Conservation (phyloP, 2,888 invertebrate species). For the Diarsia mendica region DNA sequence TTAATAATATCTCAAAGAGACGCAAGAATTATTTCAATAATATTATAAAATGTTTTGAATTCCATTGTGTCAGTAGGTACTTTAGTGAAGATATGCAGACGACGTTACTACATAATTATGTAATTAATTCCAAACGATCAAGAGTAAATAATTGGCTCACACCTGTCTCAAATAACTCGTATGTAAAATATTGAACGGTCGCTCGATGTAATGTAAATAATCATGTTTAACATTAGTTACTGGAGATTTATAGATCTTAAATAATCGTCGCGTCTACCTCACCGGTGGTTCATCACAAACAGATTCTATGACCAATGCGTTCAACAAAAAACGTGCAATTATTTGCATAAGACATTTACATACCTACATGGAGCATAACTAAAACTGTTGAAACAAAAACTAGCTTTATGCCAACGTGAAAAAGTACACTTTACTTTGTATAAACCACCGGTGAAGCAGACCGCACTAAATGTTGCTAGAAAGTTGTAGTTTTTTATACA, state of each 20-base stretch:
- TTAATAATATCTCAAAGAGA: background rate
- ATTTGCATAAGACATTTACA: conserved; percentile 27
- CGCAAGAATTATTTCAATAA: conserved; percentile 2
- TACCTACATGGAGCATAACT: background rate
- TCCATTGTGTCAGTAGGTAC: background rate
- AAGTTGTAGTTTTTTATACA: conserved; percentile 78
- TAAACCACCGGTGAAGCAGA: conserved; percentile 45
- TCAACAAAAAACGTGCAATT: background rate
- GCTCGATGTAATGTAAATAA: conserved; percentile 65
- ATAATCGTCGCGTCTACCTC: conserved; percentile 38
- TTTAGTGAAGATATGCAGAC: conserved; percentile 1
- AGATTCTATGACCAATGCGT: conserved; percentile 7
- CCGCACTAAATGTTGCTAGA: conserved; percentile 69
- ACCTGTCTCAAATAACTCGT: background rate
- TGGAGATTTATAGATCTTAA: conserved; percentile 57
- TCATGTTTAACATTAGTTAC: conserved; percentile 62
- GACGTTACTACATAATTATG: background rate
- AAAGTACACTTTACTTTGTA: conserved; percentile 48
- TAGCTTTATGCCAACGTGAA: conserved; percentile 12
- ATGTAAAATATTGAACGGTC: conserved; percentile 45
- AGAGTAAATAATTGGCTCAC: background rate
- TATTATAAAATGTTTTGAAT: conserved; percentile 18
- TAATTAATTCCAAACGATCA: background rate
- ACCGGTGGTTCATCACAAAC: conserved; percentile 24
- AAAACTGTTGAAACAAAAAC: conserved; percentile 21